Evolutionary conservation across 2,888 invertebrate species (phyloP), one percentile per base, ranked within the genome.

Genomic region (Poecilus cupreus): DNA sequence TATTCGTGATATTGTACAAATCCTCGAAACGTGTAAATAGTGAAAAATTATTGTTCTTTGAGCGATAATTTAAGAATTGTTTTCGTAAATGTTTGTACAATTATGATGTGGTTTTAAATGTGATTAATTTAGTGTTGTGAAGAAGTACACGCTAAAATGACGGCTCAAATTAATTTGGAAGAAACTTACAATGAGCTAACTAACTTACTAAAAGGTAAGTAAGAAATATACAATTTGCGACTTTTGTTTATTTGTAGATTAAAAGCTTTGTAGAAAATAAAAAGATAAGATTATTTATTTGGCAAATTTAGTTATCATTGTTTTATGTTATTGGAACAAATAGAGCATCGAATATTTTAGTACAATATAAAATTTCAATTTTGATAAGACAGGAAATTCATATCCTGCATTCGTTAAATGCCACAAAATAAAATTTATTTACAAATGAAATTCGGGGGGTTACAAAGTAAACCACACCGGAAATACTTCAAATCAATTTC

Each of bases 131-230:
- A 11, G 6, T 37, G 32, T 37, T 16, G 64, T 68, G 16, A 5
- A 68, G 11, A 68, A 18, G 11, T 24, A 16, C 8, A 68, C 20
- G 20, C 10, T 22, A 37, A 76, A 37, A 76, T 79, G 79, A 79
- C 79, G 26, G 18, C 24, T 26, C 24, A 16, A 46, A 22, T 68
- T n/a, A 79, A 68, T 18, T 79, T 79, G 22, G 79, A 79, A 68
- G 68, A 32, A 46, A 49, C 68, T n/a, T 79, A 70, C 20, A 51
- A 26, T 49, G 79, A 79, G 49, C 26, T 79, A 18, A 79, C 49
- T 79, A 79, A 79, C 18, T 68, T 79, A 49, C 51, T 79, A 32
- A 79, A 68, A 68, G 79, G 79, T 79, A 78, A 70, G 79, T 79
- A 78, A 76, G 39, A 1, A 24, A 57, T 24, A 20, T 20, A 18